Conservation (phyloP, 53 echinoderm and acorn worm genomes). For the Stichopus horrens region DNA sequence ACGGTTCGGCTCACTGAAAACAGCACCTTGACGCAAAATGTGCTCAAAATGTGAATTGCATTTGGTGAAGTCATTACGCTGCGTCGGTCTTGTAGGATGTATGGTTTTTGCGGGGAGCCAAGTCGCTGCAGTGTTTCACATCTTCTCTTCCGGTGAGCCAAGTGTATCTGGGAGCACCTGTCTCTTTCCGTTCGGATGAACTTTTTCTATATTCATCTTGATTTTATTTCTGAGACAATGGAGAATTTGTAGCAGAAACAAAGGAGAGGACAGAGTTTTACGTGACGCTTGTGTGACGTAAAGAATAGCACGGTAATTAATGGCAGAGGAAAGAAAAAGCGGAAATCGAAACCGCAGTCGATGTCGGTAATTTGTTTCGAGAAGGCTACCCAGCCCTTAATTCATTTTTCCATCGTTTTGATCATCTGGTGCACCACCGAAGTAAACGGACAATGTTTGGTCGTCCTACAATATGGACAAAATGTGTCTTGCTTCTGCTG, state of each 20-base stretch:
- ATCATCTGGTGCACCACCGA: too few relatives aligned
- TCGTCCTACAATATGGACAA: too few relatives aligned
- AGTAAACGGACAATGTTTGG: too few relatives aligned
- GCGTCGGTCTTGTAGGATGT: background rate
- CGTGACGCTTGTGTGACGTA: background rate
- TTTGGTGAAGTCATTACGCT: constrained; percentile 26
- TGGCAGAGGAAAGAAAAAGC: background rate
- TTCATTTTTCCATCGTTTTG: too few relatives aligned
- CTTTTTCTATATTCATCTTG: background rate
- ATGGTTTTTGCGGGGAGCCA: constrained; percentile 40
- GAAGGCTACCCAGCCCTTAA: too few relatives aligned
- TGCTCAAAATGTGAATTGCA: constrained; percentile 29
- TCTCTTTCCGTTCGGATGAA: constrained; percentile 13
- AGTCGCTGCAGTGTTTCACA: background rate
- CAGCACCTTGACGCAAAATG: constrained; percentile 35
- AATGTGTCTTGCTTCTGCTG: too few relatives aligned
- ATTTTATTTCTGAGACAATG: background rate
- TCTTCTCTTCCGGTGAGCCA: constrained; percentile 8
- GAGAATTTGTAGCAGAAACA: background rate
- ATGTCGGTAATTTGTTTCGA: too few relatives aligned
- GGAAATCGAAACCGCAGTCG: background rate
- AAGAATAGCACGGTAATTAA: background rate
- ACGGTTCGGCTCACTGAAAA: background rate
- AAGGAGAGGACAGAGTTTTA: background rate
- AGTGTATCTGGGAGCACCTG: background rate